Percentiles rank a stretch among this genome's conserved stretches.
Conservation (phyloP, 1,140 invertebrate species). For the Hylaeus anthracinus region DNA sequence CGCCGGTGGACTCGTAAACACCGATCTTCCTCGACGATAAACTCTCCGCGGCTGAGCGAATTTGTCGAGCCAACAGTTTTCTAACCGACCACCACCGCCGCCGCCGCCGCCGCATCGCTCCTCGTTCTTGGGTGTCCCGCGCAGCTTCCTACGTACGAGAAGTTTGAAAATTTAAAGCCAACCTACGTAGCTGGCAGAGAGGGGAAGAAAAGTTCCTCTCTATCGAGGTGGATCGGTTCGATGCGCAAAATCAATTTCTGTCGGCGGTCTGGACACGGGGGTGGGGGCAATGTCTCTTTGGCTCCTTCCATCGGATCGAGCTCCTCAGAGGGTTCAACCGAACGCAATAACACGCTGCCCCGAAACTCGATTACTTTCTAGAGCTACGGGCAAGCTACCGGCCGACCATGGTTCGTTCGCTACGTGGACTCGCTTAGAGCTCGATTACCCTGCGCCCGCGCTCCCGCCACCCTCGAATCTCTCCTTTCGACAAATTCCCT, state of each 20-base stretch:
- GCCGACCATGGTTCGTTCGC: constrained; percentile 47
- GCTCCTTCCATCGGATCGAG: constrained; percentile 4
- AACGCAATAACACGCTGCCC: constrained; percentile 38
- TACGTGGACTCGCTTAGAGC: constrained; percentile 47
- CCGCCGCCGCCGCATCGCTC: too few relatives aligned
- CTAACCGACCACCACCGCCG: background rate
- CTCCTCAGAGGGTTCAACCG: constrained; percentile 30
- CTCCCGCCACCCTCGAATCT: background rate
- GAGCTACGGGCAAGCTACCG: constrained; percentile 32
- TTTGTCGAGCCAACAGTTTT: constrained; percentile 21
- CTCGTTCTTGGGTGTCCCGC: background rate
- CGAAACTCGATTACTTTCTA: constrained; percentile 59
- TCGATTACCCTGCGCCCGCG: constrained; percentile 42
- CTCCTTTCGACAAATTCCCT: constrained; percentile 45
- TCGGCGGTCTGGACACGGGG: background rate
- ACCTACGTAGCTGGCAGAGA: background rate
- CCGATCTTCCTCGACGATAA: constrained; percentile 21
- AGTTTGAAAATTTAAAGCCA: background rate
- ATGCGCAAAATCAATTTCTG: constrained; percentile 20
- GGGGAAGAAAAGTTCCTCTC: background rate
- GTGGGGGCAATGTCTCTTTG: background rate
- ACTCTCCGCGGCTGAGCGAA: constrained; percentile 20
- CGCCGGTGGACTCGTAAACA: constrained; percentile 26
- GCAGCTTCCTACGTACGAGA: background rate
- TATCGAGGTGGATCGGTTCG: background rate